Conservation (phyloP, 1,140 invertebrate genomes). For the Elymnias hypermnestra region DNA sequence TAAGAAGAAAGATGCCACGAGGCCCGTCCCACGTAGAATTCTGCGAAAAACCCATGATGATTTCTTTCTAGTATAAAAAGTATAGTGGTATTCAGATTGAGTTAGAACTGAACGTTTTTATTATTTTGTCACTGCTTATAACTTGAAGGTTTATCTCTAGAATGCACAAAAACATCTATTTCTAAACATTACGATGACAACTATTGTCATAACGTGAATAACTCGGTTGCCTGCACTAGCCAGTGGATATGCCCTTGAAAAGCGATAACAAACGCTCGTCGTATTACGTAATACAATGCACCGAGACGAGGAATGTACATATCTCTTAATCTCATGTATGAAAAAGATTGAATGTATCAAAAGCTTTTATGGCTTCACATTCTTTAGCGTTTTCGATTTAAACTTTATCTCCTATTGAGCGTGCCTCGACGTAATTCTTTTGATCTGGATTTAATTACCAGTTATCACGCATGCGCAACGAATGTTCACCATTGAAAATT, state of each 20-base stretch:
- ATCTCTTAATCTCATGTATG: constrained; percentile 9
- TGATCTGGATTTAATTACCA: neutral
- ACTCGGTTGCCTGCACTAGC: constrained; percentile 33
- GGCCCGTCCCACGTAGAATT: too few species aligned
- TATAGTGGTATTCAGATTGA: too few species aligned
- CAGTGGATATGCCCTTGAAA: constrained; percentile 42
- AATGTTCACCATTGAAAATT: too few species aligned
- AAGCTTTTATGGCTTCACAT: neutral
- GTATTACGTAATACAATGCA: constrained; percentile 35
- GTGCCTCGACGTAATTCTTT: neutral
- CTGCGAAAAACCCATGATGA: too few species aligned
- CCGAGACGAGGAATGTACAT: constrained; percentile 14
- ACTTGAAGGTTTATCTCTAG: constrained; percentile 28
- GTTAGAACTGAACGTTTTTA: too few species aligned
- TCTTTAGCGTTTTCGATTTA: constrained; percentile 2
- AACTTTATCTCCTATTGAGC: neutral
- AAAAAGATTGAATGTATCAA: constrained; percentile 7
- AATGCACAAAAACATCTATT: constrained; percentile 17
- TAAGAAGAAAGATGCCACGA: too few species aligned
- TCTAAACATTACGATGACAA: constrained; percentile 11
- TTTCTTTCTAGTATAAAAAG: too few species aligned
- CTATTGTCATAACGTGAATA: constrained; percentile 27
- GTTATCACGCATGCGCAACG: neutral
- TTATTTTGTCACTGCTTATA: too few species aligned
- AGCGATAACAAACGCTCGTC: constrained; percentile 42